phyloP scores from a whole-genome alignment of 2,888 invertebrate species.

The Acronicta leporina region DNA sequence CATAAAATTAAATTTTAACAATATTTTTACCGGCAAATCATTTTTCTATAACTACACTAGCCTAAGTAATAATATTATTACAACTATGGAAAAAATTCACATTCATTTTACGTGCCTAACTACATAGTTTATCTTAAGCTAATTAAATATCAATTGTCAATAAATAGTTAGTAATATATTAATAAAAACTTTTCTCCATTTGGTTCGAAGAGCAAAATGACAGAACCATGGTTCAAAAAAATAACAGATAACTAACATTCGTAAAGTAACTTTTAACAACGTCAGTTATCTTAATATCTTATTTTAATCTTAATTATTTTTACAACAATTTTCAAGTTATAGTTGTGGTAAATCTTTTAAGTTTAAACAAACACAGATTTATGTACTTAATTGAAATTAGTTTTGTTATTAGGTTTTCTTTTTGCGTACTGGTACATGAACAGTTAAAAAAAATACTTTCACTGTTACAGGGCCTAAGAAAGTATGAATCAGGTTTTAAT shows the following conservation, averaged over 20 bases:
- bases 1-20: constrained; percentile 23
- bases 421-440: background rate
- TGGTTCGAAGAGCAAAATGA: constrained; percentile 58
- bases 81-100: constrained; percentile 83
- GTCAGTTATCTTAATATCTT: constrained; percentile 36
- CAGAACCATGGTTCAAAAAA: constrained; percentile 31
- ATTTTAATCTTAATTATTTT: constrained; percentile 32
- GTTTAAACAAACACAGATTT: constrained; percentile 15
- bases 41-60: constrained; percentile 56
- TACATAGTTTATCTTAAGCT: constrained; percentile 63
- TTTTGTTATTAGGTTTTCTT: too few relatives aligned
- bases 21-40: constrained; percentile 57
- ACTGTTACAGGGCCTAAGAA: too few relatives aligned
- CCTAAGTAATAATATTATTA: constrained; percentile 63
- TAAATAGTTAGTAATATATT: constrained; percentile 88
- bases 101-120: constrained; percentile 66
- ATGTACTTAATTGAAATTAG: background rate
- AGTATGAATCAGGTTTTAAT: background rate
- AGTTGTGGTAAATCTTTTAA: constrained; percentile 12
- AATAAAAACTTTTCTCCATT: constrained; percentile 69
- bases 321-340: constrained; percentile 32
- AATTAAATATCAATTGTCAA: constrained; percentile 82
- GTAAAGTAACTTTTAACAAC: constrained; percentile 23
- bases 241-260: constrained; percentile 39
- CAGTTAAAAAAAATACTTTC: too few relatives aligned